These are phyloP conservation scores for Peucedramus taeniatus DNA, from an alignment of 2,113 vertebrate genomes.

Conservation along the genomic window DNA sequence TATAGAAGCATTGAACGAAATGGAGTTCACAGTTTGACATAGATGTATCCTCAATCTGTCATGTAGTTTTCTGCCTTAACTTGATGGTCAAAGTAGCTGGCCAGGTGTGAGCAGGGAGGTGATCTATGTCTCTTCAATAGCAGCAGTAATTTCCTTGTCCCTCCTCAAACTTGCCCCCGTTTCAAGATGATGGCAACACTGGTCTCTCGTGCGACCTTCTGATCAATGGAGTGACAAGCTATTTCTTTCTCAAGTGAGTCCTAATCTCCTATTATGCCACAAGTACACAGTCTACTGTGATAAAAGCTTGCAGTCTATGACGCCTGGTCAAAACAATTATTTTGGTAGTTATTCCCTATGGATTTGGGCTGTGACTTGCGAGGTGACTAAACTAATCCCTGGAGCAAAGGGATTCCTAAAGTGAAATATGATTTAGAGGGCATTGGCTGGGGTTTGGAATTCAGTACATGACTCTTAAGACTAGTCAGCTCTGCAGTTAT, in stretches of 20 bases:
- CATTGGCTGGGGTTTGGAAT: not conserved
- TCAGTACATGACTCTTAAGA: not conserved
- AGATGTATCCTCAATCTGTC: constrained; percentile 27
- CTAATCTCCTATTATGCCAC: constrained; percentile 60
- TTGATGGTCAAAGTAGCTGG: constrained; percentile 10
- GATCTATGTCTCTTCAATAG: constrained; percentile 43
- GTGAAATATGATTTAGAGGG: constrained; percentile 40
- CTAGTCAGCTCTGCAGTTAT: not conserved
- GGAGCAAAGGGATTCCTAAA: constrained; percentile 40
- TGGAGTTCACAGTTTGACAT: not conserved
- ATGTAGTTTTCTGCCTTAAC: not conserved
- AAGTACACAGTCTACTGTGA: constrained; percentile 39
- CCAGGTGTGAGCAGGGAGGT: constrained; percentile 25
- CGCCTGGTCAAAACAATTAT: constrained; percentile 63
- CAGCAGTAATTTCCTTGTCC: constrained; percentile 45
- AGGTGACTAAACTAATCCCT: constrained; percentile 22
- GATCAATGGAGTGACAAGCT: constrained; percentile 57
- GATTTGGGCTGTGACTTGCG: constrained; percentile 7
- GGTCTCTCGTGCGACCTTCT: constrained; percentile 4
- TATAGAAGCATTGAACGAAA: constrained; percentile 9
- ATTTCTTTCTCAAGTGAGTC: constrained; percentile 60
- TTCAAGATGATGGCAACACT: not conserved
- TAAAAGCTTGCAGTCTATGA: constrained; percentile 43
- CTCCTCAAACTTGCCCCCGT: not conserved
- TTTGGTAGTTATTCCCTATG: not conserved